Percentiles rank a stretch among this genome's conserved stretches.
These are phyloP conservation scores for Oscarella lobularis DNA, from an alignment of 37 sponge, comb jelly and placozoan species.

Conservation along the genomic window DNA sequence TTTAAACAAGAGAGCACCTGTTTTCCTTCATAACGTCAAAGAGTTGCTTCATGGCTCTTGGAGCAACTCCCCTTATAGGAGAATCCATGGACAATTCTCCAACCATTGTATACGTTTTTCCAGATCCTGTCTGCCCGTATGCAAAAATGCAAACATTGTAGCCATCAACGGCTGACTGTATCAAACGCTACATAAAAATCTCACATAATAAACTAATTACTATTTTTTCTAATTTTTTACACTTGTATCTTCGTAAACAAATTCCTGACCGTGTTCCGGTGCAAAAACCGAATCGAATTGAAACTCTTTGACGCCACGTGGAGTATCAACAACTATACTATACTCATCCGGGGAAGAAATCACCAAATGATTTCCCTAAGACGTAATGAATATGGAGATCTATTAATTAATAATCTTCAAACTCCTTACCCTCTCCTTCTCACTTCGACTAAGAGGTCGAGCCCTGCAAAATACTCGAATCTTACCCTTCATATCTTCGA, in stretches of 20 bases:
- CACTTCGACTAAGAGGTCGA: constrained; percentile 22
- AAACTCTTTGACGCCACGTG: constrained; percentile 37
- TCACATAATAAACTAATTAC: background rate
- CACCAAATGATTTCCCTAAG: constrained; percentile 21
- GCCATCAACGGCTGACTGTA: constrained; percentile 55
- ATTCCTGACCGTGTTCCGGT: constrained; percentile 12
- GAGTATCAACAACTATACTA: constrained; percentile 16
- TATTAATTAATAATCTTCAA: no score
- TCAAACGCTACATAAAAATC: constrained; percentile 5
- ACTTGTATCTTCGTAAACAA: constrained; percentile 18
- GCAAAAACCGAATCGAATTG: constrained; percentile 26
- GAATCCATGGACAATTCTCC: constrained; percentile 7
- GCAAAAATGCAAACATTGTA: constrained; percentile 64
- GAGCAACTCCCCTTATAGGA: constrained; percentile 25
- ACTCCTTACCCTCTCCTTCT: constrained; percentile 20
- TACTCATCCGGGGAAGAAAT: constrained; percentile 44
- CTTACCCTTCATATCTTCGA: constrained; percentile 41
- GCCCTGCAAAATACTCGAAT: constrained; percentile 42
- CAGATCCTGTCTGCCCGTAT: constrained; percentile 64
- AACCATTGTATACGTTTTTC: constrained; percentile 30
- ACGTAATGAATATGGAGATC: no score
- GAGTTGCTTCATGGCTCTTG: constrained; percentile 25
- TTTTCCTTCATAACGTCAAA: constrained; percentile 32
- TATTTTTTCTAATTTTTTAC: constrained; percentile 1
- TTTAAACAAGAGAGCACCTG: no score